Evolutionary conservation across 2,113 vertebrate genomes (phyloP).

Genomic region (Pedetes capensis): DNA sequence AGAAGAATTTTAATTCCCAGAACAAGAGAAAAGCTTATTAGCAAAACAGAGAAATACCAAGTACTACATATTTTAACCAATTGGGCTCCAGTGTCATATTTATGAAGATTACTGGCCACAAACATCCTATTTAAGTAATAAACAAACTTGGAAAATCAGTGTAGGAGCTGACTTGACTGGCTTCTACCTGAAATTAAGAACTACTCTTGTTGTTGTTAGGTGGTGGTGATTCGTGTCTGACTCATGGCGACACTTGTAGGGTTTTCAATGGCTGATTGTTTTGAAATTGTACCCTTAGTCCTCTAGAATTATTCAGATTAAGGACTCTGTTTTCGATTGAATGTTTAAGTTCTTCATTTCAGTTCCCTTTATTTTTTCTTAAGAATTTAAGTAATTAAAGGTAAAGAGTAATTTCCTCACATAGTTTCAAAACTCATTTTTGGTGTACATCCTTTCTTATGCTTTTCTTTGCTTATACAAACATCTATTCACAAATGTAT

Average conservation of each 20-base stretch:
- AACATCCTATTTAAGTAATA: neutral
- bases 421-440: neutral
- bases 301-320: neutral
- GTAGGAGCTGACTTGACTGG: neutral
- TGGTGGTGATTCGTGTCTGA: no score
- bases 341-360: neutral
- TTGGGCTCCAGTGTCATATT: slow-evolving; percentile 71
- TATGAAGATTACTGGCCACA: slow-evolving; percentile 83
- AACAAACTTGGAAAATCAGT: neutral
- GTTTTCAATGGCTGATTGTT: no score
- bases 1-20: slow-evolving; percentile 79
- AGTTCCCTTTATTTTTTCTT: neutral
- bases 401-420: neutral
- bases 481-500: neutral
- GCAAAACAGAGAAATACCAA: slow-evolving; percentile 81
- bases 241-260: no score
- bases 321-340: neutral
- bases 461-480: neutral
- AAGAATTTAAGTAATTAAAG: neutral
- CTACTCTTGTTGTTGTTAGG: no score
- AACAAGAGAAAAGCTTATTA: slow-evolving; percentile 78
- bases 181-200: neutral
- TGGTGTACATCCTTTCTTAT: neutral
- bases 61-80: slow-evolving; percentile 65
- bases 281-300: no score